Percentiles rank a stretch among this genome's conserved stretches.
phyloP scores from a whole-genome alignment of 64 coral and sea anemone species.

The Montipora capricornis region DNA sequence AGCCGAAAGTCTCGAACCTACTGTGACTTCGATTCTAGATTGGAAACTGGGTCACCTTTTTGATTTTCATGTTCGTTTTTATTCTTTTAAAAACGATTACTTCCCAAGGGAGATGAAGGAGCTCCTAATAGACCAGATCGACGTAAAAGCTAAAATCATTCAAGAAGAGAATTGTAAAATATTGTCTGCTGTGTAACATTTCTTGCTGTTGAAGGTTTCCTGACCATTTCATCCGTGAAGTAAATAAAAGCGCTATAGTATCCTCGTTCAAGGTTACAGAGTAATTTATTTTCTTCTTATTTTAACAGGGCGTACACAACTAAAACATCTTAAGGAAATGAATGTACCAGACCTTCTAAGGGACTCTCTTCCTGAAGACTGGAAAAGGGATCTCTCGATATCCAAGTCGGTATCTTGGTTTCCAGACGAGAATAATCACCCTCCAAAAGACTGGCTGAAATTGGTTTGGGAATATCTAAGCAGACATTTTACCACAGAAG shows the following conservation, averaged over 20 bases:
- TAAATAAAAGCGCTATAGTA: no score
- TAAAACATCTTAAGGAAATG: neutral
- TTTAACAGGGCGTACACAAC: constrained; percentile 21
- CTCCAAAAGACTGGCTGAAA: constrained; percentile 64
- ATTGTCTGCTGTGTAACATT: neutral
- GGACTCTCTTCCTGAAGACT: constrained; percentile 41
- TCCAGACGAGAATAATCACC: no score
- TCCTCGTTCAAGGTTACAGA: no score
- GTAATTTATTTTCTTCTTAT: neutral
- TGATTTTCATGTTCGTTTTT: no score
- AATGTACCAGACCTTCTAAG: constrained; percentile 19
- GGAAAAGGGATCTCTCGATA: neutral
- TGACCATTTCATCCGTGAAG: no score
- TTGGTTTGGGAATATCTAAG: constrained; percentile 74
- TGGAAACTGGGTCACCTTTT: no score
- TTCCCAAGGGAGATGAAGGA: no score
- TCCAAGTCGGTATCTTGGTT: neutral
- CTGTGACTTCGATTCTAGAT: no score
- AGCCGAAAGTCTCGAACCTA: no score
- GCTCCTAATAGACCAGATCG: no score
- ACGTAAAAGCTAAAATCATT: no score
- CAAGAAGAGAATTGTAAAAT: neutral
- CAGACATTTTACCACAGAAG: neutral
- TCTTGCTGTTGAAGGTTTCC: neutral
- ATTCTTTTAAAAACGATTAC: no score